These are phyloP conservation scores for Siderastrea radians DNA, from an alignment of 92 coral and sea anemone genomes.

Conservation along the genomic window DNA sequence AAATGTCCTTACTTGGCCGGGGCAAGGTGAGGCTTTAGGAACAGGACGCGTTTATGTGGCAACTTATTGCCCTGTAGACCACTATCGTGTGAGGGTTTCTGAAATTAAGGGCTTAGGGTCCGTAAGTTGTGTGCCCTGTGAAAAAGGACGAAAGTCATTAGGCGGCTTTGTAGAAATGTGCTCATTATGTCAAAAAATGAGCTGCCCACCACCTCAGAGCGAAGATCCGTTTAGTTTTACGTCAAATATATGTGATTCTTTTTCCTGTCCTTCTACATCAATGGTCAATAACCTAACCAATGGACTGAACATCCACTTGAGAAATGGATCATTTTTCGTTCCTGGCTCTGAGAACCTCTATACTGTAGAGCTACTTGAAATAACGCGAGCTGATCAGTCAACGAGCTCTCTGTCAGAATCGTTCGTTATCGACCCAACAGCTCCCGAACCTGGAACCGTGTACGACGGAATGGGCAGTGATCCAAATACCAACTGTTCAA, in stretches of 20 bases:
- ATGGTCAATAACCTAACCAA: slow-evolving; percentile 47
- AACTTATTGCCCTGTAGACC: slow-evolving; percentile 67
- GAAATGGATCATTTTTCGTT: slow-evolving; percentile 66
- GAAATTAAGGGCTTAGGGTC: slow-evolving; percentile 13
- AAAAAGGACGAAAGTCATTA: slow-evolving; percentile 67
- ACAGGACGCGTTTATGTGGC: slow-evolving; percentile 75
- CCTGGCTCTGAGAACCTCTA: slow-evolving; percentile 58
- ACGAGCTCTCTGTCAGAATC: slow-evolving; percentile 79
- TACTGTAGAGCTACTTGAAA: slow-evolving; percentile 55
- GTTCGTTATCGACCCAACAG: slow-evolving; percentile 84
- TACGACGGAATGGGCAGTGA: slow-evolving; percentile 88
- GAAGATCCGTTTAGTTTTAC: slow-evolving; percentile 1
- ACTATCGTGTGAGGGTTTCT: slow-evolving; percentile 61
- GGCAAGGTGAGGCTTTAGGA: slow-evolving; percentile 11
- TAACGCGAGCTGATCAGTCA: slow-evolving; percentile 63
- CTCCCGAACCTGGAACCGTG: slow-evolving; percentile 78
- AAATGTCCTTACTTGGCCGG: slow-evolving; percentile 71
- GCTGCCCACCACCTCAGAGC: slow-evolving; percentile 15
- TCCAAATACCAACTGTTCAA: slow-evolving; percentile 83
- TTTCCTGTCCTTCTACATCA: slow-evolving; percentile 37
- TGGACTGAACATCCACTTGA: slow-evolving; percentile 48
- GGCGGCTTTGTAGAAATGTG: slow-evolving; percentile 60
- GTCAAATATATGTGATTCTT: slow-evolving; percentile 51
- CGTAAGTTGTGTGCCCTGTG: slow-evolving; percentile 61
- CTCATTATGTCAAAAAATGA: slow-evolving; percentile 29